Evolutionary conservation across 2,797 vertebrate genomes (phyloP), one percentile per base, ranked within the genome.

Genomic region (Lycodopsis pacificus): DNA sequence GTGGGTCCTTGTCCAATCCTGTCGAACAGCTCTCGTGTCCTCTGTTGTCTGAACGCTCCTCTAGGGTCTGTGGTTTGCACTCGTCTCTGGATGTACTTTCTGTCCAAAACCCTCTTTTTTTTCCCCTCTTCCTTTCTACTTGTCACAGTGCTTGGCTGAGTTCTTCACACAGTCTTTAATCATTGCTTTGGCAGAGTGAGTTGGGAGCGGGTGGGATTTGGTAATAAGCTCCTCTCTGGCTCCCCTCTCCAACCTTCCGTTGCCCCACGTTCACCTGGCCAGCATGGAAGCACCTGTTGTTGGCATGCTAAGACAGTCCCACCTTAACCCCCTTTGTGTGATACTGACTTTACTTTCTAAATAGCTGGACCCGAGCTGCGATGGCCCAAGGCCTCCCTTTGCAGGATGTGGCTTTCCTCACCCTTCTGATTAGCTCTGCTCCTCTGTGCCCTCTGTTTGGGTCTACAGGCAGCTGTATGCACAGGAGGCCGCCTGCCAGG

Each of bases 391-490:
- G 77, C 63, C 53, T 84, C 61, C 42, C 70, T 32, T 34, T 19
- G 5, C 81, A 66, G 68, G 13, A 65, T 65, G 65, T 48, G 44
- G 36, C 70, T 62, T 25, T 36, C 19, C 8, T 54, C 46, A 76
- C 76, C 70, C 38, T 30, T 58, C 73, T 92, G 77, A 90, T 71
- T 63, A 88, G 77, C 72, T 64, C 48, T 83, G 81, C 44, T 87
- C 49, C 80, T 82, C 69, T 91, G 30, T 83, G 36, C 63, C 63
- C 73, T 89, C 65, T 92, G 38, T 91, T 19, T 93, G 79, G 22
- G 83, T 77, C 94, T 79, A 82, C 90, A 92, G 93, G 95, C 96
- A 97, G 91, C 92, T 97, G 53, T 98, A 97, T 8, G 89, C 92
- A 22, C 95, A 96, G 75, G 95, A 96, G 94, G 89, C 92, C 68